Evolutionary conservation across 2,797 vertebrate species (phyloP), one percentile per base, ranked within the genome.

Genomic region (Micromesistius poutassou): DNA sequence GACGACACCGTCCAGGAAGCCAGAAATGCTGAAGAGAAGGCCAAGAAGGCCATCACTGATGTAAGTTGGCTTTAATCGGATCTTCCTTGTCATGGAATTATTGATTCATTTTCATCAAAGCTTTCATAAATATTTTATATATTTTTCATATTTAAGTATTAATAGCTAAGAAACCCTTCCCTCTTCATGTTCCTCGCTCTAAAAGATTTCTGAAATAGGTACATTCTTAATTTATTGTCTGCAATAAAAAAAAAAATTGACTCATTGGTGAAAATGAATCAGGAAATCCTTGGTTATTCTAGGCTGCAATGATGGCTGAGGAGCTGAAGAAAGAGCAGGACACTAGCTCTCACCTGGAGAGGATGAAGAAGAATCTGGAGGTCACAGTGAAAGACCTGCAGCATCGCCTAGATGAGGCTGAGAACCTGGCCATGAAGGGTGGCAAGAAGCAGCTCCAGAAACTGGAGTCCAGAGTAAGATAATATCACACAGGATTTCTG

Each of bases 371-470:
- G 89, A 96, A 96, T 87, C 83, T 96, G 38, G 95, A 95, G 79
- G 94, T 95, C 78, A 95, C 94, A 0, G 95, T 97, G 66, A 96
- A 97, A 89, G 96, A 96, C 77, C 90, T 96, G 84, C 96, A 97
- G 91, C 93, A 87, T 0, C 95, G 96, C 19, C 91, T 97, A 80
- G 96, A 97, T 0, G 96, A 97, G 80, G 96, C 96, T 0, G 96
- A 97, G 88, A 96, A 96, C 87, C 76, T 97, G 91, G 96, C 96
- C 0, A 93, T 97, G 90, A 97, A 96, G 80, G 96, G 96, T 1
- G 96, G 96, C 86, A 97, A 95, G 94, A 97, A 97, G 91, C 96
- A 96, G 85, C 94, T 97, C 80, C 96, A 97, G 92, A 96, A 96
- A 83, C 91, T 96, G 55, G 96, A 96, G 83, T 84, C 93, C 13